These are phyloP conservation scores for Diadophis punctatus DNA, from an alignment of 2,113 vertebrate species.

Conservation along the genomic window DNA sequence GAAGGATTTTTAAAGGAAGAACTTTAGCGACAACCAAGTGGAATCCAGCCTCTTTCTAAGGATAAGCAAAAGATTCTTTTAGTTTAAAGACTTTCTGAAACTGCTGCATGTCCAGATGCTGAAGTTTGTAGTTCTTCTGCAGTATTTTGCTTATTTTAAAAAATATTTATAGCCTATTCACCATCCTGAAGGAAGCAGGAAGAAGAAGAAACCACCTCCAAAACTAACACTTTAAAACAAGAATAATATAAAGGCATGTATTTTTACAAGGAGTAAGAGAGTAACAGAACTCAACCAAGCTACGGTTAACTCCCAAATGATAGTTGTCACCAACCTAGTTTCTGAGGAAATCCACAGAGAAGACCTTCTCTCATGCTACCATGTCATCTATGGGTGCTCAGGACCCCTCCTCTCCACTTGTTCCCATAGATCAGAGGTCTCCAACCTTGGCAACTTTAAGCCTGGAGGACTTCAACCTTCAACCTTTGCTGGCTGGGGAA, in stretches of 20 bases:
- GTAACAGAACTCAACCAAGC: neutral
- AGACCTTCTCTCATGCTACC: neutral
- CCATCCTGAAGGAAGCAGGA: neutral
- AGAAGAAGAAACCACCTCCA: neutral
- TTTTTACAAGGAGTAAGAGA: neutral
- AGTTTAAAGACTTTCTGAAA: neutral
- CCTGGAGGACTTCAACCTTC: too few relatives aligned
- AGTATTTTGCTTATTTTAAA: neutral
- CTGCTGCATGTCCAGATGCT: neutral
- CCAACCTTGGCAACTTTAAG: too few relatives aligned
- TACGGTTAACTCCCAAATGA: neutral
- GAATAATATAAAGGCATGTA: neutral
- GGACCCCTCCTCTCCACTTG: neutral
- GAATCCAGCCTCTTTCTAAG: neutral
- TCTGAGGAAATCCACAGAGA: neutral
- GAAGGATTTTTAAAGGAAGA: neutral
- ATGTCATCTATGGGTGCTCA: neutral
- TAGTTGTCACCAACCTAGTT: neutral
- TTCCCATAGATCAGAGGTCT: neutral
- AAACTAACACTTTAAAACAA: neutral
- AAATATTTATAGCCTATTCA: neutral
- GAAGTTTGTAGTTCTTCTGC: neutral
- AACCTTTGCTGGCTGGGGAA: too few relatives aligned
- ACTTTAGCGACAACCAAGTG: neutral
- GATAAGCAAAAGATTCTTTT: neutral